Evolutionary conservation across 1,140 invertebrate species (phyloP).

Genomic region (Drosophila ananassae): DNA sequence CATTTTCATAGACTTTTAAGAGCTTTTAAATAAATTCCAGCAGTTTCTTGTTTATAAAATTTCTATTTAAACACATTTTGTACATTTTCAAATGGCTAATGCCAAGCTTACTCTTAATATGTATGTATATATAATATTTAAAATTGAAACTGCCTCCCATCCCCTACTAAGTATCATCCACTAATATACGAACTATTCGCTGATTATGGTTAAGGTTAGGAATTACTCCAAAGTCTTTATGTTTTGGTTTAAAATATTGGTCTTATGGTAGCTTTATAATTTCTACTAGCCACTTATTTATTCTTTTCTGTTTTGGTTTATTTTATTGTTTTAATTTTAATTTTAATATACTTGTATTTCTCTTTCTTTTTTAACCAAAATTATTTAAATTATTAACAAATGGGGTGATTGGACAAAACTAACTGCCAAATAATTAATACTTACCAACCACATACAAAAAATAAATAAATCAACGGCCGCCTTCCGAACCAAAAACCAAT

Average conservation of each 20-base stretch:
- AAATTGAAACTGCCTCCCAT: not conserved
- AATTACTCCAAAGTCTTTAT: not conserved
- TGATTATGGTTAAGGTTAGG: not conserved
- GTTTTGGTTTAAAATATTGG: not conserved
- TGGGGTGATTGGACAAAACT: slow-evolving; percentile 70
- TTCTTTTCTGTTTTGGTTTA: slow-evolving; percentile 18
- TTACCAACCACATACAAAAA: slow-evolving; percentile 19
- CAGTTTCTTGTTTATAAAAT: too few relatives aligned
- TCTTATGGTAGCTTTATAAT: slow-evolving; percentile 3
- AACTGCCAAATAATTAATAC: slow-evolving; percentile 49
- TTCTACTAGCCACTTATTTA: not conserved
- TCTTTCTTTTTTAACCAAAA: slow-evolving; percentile 60
- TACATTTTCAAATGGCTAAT: too few relatives aligned
- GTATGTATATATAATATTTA: too few relatives aligned
- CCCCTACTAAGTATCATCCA: not conserved
- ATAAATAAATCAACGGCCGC: slow-evolving; percentile 45
- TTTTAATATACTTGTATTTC: slow-evolving; percentile 60
- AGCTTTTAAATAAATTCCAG: too few relatives aligned
- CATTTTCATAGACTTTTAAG: too few relatives aligned
- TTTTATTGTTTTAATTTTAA: slow-evolving; percentile 32
- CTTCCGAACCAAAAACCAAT: slow-evolving; percentile 36
- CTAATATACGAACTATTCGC: not conserved
- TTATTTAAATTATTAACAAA: slow-evolving; percentile 39
- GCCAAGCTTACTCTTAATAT: too few relatives aligned
- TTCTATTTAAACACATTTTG: too few relatives aligned